phyloP scores from a whole-genome alignment of 2,888 invertebrate species.

The Macrophya alboannulata region DNA sequence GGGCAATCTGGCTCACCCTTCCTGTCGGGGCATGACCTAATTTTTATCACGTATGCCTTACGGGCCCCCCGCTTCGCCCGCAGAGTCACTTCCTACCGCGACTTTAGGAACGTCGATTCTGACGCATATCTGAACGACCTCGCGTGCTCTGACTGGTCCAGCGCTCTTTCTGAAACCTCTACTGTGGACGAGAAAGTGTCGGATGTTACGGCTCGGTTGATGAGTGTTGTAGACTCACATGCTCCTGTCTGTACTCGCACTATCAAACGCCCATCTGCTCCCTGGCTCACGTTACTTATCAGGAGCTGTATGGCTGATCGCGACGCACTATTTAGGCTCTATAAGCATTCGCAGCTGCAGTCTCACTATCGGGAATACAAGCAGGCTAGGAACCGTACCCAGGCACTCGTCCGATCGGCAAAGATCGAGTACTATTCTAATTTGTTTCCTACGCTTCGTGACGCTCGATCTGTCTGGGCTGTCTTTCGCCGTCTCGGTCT shows the following conservation, averaged over 20 bases:
- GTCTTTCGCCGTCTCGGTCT: not conserved
- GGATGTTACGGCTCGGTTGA: not conserved
- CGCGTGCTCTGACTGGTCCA: not conserved
- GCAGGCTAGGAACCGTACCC: not conserved
- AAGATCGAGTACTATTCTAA: not conserved
- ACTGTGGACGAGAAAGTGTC: not conserved
- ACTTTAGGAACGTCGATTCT: not conserved
- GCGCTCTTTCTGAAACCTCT: not conserved
- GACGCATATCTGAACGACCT: not conserved
- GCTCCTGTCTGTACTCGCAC: not conserved
- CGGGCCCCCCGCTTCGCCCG: not conserved
- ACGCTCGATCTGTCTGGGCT: not conserved
- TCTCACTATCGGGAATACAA: not conserved
- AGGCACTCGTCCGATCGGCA: not conserved
- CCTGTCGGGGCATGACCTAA: conserved; percentile 18
- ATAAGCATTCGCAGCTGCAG: no score
- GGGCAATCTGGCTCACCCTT: not conserved
- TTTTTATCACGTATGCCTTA: not conserved
- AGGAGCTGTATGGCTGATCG: not conserved
- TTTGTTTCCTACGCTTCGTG: not conserved
- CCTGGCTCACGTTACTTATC: not conserved
- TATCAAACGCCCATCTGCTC: not conserved
- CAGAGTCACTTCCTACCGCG: not conserved
- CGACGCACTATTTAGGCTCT: not conserved
- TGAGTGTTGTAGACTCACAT: not conserved